These are phyloP conservation scores for Drosophila pandora DNA, from an alignment of 1,140 invertebrate species.

Conservation along the genomic window DNA sequence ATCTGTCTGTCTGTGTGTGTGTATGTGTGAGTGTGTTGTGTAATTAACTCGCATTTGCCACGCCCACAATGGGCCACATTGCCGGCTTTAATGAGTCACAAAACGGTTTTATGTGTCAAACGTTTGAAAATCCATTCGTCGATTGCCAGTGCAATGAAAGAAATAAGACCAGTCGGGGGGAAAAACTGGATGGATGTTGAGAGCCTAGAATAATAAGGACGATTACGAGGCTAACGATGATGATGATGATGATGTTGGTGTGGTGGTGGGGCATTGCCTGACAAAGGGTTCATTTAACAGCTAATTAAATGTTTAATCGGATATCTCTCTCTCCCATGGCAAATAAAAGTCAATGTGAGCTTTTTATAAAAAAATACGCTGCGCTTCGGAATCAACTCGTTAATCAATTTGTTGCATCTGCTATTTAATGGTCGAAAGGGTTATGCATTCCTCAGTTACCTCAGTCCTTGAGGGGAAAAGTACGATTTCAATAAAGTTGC, in stretches of 20 bases:
- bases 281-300: conserved; percentile 68
- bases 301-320: conserved; percentile 71
- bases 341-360: conserved; percentile 24
- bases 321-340: conserved; percentile 41
- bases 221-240: conserved; percentile 12
- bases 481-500: no score
- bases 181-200: neutral
- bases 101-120: conserved; percentile 79
- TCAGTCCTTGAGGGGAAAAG: no score
- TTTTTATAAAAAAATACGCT: conserved; percentile 6
- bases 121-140: conserved; percentile 69
- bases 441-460: neutral
- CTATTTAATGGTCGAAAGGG: conserved; percentile 5
- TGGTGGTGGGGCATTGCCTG: neutral
- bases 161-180: conserved; percentile 8
- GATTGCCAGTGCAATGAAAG: conserved; percentile 33
- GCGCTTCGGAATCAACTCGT: conserved; percentile 2
- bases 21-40: conserved; percentile 29
- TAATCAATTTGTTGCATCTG: conserved; percentile 12
- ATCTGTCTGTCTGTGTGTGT: neutral
- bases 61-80: conserved; percentile 41
- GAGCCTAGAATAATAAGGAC: conserved; percentile 8
- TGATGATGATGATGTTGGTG: conserved; percentile 3
- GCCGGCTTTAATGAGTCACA: conserved; percentile 68
- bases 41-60: conserved; percentile 63